phyloP scores from a whole-genome alignment of 1,140 invertebrate genomes.

The Ceratosolen solmsi region DNA sequence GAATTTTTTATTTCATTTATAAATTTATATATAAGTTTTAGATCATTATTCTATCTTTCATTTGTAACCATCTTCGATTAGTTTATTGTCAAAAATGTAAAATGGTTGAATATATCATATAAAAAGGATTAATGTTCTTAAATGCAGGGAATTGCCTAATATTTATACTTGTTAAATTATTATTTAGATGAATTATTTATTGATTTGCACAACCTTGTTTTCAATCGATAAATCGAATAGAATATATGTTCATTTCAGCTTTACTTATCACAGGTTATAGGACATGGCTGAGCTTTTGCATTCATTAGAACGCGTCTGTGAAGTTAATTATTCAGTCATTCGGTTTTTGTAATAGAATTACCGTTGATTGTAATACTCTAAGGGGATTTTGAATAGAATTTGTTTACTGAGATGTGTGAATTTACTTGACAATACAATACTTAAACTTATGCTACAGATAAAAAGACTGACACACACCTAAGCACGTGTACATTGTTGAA shows the following conservation, averaged over 20 bases:
- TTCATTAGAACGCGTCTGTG: conserved; percentile 6
- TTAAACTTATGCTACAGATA: too few species aligned
- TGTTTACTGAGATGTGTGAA: too few species aligned
- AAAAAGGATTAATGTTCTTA: background rate
- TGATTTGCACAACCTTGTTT: background rate
- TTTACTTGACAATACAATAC: too few species aligned
- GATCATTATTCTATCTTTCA: too few species aligned
- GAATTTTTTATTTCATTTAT: too few species aligned
- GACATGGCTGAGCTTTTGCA: background rate
- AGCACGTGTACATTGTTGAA: too few species aligned
- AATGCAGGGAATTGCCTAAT: conserved; percentile 3
- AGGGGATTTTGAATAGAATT: conserved; percentile 19
- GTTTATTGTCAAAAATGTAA: too few species aligned
- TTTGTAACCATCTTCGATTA: too few species aligned
- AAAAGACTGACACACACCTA: too few species aligned
- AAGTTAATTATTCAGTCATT: conserved; percentile 30
- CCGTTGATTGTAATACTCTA: conserved; percentile 35
- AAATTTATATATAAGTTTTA: too few species aligned
- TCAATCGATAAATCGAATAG: background rate
- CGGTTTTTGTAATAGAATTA: conserved; percentile 19
- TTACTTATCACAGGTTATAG: too few species aligned
- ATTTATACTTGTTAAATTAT: conserved; percentile 21
- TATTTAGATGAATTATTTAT: conserved; percentile 21
- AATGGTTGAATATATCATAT: too few species aligned
- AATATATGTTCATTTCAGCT: conserved; percentile 20